Base-by-base conservation (phyloP, 1,140 invertebrate genomes). In the Scylla paramamosain region DNA sequence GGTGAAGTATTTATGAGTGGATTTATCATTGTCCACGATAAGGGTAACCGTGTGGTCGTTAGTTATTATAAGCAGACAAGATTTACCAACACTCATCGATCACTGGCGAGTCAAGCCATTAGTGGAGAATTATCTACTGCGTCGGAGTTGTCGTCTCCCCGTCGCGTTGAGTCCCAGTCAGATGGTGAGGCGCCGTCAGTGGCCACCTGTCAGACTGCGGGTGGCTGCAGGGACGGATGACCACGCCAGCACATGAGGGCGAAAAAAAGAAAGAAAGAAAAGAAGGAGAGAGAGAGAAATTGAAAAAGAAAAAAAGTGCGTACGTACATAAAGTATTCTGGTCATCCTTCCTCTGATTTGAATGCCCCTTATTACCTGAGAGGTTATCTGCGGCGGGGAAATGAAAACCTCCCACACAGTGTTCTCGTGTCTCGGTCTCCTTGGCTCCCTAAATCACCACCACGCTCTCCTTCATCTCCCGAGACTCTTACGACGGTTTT, bases 21-120 rank as follows among this genome's bases (percentile, higher is more conserved):
- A 77, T 77, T 77, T 77, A 77, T 77, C 67, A 77, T 77, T 77
- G 67, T 77, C 67, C 67, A 77, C 25, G 67, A 77, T 77, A 77
- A 77, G 67, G 67, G 67, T n/a, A 77, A n/a, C 67, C 67, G 67
- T 77, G 67, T 20, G 67, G 67, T n/a, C 67, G 67, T 77, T 77
- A 77, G 67, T 77, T 77, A 77, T 77, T 77, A 77, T 77, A 77
- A 77, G 16, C 67, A 77, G 67, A 77, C 67, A 77, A 77, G 67
- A 77, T 77, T 77, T 77, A 77, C 67, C 67, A 77, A 77, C 67
- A 77, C 12, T 77, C 67, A 77, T 77, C 67, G 67, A n/a, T 77
- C 67, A 77, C 67, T n/a, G n/a, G 67, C 20, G 25, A 77, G 67
- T 77, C 12, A 77, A 77, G 12, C 67, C 25, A 77, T 77, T 77